Evolutionary conservation across 2,888 invertebrate species (phyloP).

Genomic region (Strigamia transsilvanica): DNA sequence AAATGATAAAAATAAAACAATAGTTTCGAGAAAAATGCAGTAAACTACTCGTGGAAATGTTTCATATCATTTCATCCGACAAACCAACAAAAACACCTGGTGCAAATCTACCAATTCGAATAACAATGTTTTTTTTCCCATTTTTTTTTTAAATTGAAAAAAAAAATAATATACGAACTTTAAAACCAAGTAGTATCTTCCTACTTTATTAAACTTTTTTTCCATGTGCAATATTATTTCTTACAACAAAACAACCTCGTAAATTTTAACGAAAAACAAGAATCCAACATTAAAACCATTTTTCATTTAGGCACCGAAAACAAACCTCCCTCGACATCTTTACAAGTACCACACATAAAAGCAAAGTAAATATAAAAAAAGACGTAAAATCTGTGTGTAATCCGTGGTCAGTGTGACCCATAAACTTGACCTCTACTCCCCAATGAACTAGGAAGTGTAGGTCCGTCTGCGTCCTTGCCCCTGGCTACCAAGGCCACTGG

Average conservation of each 20-base stretch:
- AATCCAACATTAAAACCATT: neutral
- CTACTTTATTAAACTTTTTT: too few species aligned
- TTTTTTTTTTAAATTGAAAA: neutral
- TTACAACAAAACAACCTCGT: neutral
- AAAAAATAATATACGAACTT: neutral
- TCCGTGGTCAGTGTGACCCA: conserved; percentile 48
- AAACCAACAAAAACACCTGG: conserved; percentile 44
- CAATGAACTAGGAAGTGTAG: conserved; percentile 38
- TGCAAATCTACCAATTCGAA: conserved; percentile 10
- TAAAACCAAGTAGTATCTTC: neutral
- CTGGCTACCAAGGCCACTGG: conserved; percentile 48
- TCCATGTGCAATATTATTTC: too few species aligned
- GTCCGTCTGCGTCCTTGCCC: conserved; percentile 40
- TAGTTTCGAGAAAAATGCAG: conserved; percentile 42
- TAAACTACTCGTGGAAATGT: conserved; percentile 46
- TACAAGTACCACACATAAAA: neutral
- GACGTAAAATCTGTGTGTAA: neutral
- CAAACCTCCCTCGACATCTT: neutral
- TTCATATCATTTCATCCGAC: conserved; percentile 40
- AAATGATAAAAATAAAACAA: conserved; percentile 42
- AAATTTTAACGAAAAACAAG: neutral
- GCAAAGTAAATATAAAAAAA: neutral
- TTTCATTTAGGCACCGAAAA: neutral
- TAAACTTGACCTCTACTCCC: conserved; percentile 43
- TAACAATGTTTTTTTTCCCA: neutral